A percentile compares a stretch with the other conserved stretches of the same genome.
phyloP scores from a whole-genome alignment of 2,113 vertebrate species.

The Chaetorhynchus papuensis region DNA sequence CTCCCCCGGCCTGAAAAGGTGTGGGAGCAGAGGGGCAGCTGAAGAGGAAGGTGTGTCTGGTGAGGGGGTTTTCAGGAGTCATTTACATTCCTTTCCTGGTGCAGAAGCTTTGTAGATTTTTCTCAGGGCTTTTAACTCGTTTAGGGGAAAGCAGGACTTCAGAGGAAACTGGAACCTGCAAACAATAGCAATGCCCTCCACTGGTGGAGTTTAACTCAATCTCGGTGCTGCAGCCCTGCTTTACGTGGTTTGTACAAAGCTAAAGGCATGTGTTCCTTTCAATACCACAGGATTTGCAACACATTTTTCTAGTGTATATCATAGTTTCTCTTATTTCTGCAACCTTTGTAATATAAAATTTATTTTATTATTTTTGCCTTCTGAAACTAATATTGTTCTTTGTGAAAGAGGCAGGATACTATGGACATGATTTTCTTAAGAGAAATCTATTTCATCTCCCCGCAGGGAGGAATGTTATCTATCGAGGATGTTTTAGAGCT shows the following conservation, averaged over 20 bases:
- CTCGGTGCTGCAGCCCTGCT: background rate
- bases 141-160: background rate
- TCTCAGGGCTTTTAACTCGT: background rate
- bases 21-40: background rate
- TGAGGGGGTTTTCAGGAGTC: background rate
- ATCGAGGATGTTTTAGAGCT: slow-evolving; percentile 87
- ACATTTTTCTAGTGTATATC: background rate
- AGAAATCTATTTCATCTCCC: slow-evolving; percentile 53
- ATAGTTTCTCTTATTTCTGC: background rate
- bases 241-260: background rate
- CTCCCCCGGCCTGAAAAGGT: background rate
- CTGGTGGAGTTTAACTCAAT: background rate
- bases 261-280: background rate
- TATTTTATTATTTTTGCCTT: background rate
- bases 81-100: background rate
- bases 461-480: slow-evolving; percentile 83
- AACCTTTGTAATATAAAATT: background rate
- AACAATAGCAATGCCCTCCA: slow-evolving; percentile 22
- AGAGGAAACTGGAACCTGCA: background rate
- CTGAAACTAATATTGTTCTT: background rate
- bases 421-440: background rate
- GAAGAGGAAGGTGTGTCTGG: background rate
- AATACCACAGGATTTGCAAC: background rate
- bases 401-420: background rate
- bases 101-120: slow-evolving; percentile 11